Conservation (phyloP, 2,797 vertebrate genomes). For the Gadopsis bispinosus region DNA sequence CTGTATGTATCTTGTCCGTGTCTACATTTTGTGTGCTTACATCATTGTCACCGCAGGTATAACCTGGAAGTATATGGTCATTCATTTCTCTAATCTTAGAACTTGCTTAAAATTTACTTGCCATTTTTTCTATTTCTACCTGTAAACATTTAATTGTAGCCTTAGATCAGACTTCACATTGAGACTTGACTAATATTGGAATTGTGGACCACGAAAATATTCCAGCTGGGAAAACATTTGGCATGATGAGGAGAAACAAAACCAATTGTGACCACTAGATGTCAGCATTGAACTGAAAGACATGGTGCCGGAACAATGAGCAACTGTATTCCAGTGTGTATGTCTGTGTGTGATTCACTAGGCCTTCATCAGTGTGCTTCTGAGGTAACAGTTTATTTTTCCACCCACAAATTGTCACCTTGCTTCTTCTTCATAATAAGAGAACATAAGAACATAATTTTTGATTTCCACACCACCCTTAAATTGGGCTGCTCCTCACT, state of each 20-base stretch:
- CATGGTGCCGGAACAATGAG: not conserved
- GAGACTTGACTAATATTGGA: not conserved
- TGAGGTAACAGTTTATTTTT: not conserved
- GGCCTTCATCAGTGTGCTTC: not conserved
- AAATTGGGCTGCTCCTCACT: slow-evolving; percentile 3
- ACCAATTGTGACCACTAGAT: slow-evolving; percentile 63
- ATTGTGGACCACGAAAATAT: not conserved
- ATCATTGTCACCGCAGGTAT: not conserved
- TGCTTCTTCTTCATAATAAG: slow-evolving; percentile 13
- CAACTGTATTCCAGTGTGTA: not conserved
- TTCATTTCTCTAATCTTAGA: not conserved
- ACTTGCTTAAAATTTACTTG: not conserved
- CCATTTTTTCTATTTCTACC: not conserved
- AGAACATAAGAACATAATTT: no score
- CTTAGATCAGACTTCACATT: slow-evolving; percentile 1
- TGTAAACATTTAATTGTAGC: not conserved
- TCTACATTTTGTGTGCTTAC: slow-evolving; percentile 25
- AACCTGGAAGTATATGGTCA: not conserved
- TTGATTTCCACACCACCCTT: not conserved
- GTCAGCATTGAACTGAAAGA: slow-evolving; percentile 54
- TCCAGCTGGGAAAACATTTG: not conserved
- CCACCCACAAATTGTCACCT: not conserved
- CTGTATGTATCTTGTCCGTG: slow-evolving; percentile 36
- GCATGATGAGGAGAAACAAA: not conserved
- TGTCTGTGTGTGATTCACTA: not conserved